Base-by-base conservation (phyloP, 1,140 invertebrate genomes). In the Aricia agestis region DNA sequence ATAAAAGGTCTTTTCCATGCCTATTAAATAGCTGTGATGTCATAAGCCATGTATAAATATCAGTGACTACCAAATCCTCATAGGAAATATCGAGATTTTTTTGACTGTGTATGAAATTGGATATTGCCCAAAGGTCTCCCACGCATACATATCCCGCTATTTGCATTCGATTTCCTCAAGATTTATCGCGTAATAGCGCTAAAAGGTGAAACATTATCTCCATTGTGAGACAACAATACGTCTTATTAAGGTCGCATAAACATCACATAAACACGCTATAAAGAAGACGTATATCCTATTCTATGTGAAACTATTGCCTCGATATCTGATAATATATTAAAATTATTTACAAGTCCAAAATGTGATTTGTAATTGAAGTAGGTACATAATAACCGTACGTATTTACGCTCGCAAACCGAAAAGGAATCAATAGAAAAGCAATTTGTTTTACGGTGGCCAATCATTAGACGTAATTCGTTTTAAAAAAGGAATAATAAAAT, bases 401-500 rank as follows among this genome's bases (percentile, higher is more conserved):
- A 52, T 52, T 13, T 52, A 13, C 45, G 9, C 45, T 42, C 11
- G 11, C 41, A 42, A 42, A 42, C 45, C 3, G 11, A 9, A 13
- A 52, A 15, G 10, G 10, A 52, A 52, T 52, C 45, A 52, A 52
- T 63, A 19, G 19, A 63, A 63, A 63, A 63, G 59, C 19, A 63
- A 63, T 19, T 19, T 19, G 18, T 63, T 63, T 63, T 63, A 52
- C 13, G 45, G 45, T 52, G 45, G 45, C 45, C 45, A 52, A 52
- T 52, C 45, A 52, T 52, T 52, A 52, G 45, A 52, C 45, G 45
- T 52, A 15, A 52, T 52, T 52, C 45, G 45, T 15, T 52, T 52
- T 10, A 63, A 63, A 63, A 19, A 63, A 63, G 17, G 59, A 63
- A 19, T 25, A 63, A 25, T 19, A 63, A 63, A 63, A 63, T 63